Conservation (phyloP, 2,113 vertebrate species). For the Dasyurus viverrinus region DNA sequence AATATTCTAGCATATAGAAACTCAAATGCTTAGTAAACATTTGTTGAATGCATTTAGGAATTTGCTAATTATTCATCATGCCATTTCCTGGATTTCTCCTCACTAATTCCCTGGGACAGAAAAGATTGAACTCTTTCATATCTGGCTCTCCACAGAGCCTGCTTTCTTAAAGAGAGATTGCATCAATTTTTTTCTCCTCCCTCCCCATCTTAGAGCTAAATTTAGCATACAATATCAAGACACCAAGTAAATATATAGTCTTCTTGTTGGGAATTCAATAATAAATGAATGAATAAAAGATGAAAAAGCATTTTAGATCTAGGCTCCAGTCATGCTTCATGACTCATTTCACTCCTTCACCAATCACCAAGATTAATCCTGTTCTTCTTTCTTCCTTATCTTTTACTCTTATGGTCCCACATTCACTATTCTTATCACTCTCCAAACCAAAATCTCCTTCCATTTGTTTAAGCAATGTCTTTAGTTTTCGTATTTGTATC, state of each 20-base stretch:
- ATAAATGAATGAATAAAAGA: too few relatives aligned
- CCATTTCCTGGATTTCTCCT: neutral
- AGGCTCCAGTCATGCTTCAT: neutral
- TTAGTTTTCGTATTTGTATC: neutral
- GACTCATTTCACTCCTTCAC: neutral
- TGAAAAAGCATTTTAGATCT: neutral
- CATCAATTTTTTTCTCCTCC: neutral
- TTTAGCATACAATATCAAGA: too few relatives aligned
- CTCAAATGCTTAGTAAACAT: neutral
- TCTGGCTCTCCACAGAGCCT: neutral
- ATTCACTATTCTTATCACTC: neutral
- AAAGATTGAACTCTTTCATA: neutral
- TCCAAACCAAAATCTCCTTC: neutral
- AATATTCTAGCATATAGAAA: neutral
- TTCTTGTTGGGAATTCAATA: too few relatives aligned
- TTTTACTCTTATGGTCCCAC: neutral
- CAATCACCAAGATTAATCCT: neutral
- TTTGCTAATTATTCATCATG: neutral
- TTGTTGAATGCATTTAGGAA: neutral
- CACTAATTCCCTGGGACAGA: neutral
- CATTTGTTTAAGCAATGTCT: neutral
- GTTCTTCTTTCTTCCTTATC: neutral
- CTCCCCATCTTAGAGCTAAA: too few relatives aligned
- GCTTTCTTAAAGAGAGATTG: neutral
- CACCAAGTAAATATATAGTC: too few relatives aligned